phyloP scores from a whole-genome alignment of 2,888 invertebrate genomes.

The Diarsia mendica region DNA sequence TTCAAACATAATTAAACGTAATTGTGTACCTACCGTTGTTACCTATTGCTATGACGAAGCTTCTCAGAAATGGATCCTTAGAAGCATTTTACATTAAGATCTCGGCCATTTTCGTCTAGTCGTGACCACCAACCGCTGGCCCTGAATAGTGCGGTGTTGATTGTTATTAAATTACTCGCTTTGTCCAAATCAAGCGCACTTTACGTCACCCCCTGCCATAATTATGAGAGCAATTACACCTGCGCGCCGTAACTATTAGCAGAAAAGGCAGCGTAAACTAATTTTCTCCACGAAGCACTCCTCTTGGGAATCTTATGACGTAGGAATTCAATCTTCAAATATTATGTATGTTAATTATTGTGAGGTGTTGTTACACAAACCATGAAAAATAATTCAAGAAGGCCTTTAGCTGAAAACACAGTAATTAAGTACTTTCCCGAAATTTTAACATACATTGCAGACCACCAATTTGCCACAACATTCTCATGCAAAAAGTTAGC shows the following conservation, averaged over 20 bases:
- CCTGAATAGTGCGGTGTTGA: conserved; percentile 68
- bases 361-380: background rate
- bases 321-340: background rate
- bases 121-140: conserved; percentile 69
- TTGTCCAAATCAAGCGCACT: conserved; percentile 52
- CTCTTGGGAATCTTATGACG: background rate
- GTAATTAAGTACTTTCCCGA: background rate
- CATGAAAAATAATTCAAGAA: background rate
- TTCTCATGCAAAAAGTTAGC: background rate
- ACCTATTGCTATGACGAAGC: conserved; percentile 1
- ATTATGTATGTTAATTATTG: no score
- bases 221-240: conserved; percentile 65
- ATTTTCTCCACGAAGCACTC: conserved; percentile 52
- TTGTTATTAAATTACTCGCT: conserved; percentile 54
- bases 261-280: conserved; percentile 34
- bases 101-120: conserved; percentile 43
- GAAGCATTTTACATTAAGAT: conserved; percentile 19
- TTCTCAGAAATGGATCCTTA: conserved; percentile 10
- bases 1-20: conserved; percentile 28
- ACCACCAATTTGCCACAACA: background rate
- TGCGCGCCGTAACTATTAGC: conserved; percentile 46
- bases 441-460: background rate
- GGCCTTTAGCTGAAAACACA: background rate
- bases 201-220: conserved; percentile 61
- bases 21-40: conserved; percentile 9